Evolutionary conservation across 2,113 vertebrate genomes (phyloP).

Genomic region (Podarcis raffonei): DNA sequence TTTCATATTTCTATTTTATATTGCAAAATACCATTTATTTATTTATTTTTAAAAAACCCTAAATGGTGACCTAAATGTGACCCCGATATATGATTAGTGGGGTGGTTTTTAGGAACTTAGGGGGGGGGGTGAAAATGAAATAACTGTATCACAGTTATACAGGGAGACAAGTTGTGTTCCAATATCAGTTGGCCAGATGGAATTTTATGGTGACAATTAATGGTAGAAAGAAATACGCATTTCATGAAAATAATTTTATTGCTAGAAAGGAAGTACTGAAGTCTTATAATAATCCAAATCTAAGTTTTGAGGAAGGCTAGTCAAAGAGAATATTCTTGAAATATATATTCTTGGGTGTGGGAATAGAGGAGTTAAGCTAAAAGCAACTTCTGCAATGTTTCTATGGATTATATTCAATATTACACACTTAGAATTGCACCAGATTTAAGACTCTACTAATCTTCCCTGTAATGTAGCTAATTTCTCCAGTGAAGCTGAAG

Average conservation of each 20-base stretch:
- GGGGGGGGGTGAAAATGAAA: not conserved
- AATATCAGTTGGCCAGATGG: slow-evolving; percentile 63
- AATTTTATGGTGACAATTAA: slow-evolving; percentile 51
- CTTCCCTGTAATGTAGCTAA: not conserved
- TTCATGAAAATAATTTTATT: slow-evolving; percentile 73
- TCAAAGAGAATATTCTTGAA: slow-evolving; percentile 57
- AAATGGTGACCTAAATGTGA: not conserved
- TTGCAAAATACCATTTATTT: slow-evolving; percentile 13
- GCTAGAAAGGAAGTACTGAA: slow-evolving; percentile 74
- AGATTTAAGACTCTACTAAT: slow-evolving; percentile 24
- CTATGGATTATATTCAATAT: slow-evolving; percentile 16
- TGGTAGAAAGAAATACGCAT: slow-evolving; percentile 50
- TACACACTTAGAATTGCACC: not conserved
- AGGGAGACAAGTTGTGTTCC: slow-evolving; percentile 44
- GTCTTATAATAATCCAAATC: slow-evolving; percentile 71
- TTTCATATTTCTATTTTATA: not conserved
- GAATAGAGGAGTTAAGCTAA: not conserved
- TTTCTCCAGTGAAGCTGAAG: slow-evolving; percentile 24
- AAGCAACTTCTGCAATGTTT: slow-evolving; percentile 19
- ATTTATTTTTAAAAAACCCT: not conserved
- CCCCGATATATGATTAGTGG: not conserved
- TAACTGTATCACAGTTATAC: slow-evolving; percentile 40
- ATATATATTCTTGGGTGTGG: slow-evolving; percentile 33
- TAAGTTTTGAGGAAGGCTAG: slow-evolving; percentile 67
- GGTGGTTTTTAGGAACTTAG: not conserved